Evolutionary conservation across 2,888 invertebrate genomes (phyloP).

Genomic region (Bursaphelenchus okinawaensis): DNA sequence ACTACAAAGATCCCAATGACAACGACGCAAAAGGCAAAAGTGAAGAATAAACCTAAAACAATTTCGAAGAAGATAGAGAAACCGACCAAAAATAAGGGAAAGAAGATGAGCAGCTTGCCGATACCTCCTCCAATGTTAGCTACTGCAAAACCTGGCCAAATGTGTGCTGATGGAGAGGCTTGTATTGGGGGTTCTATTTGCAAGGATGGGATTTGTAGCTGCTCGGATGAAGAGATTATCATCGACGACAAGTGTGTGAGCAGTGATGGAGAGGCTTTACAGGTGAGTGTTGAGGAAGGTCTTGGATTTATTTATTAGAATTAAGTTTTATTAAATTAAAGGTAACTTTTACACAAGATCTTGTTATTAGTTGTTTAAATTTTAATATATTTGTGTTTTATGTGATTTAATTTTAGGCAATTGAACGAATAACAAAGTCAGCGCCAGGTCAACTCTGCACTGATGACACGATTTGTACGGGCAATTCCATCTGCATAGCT

Average conservation of each 20-base stretch:
- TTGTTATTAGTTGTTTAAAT: no score
- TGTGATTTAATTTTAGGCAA: slow-evolving; percentile 4
- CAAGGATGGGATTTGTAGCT: slow-evolving; percentile 30
- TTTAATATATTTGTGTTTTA: background rate
- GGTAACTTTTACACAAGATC: no score
- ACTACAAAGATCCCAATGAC: background rate
- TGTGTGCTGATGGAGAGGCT: slow-evolving; percentile 28
- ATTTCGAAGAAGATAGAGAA: background rate
- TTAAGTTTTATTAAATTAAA: no score
- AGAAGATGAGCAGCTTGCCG: slow-evolving; percentile 8
- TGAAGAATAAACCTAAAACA: background rate
- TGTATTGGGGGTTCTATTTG: slow-evolving; percentile 42
- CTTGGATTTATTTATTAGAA: background rate
- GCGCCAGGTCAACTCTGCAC: slow-evolving; percentile 45
- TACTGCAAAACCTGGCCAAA: slow-evolving; percentile 27
- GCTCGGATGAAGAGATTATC: slow-evolving; percentile 38
- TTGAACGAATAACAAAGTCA: slow-evolving; percentile 17
- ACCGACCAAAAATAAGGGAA: background rate
- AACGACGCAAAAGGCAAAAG: background rate
- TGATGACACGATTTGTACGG: slow-evolving; percentile 29
- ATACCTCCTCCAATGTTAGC: background rate
- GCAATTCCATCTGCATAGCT: slow-evolving; percentile 32
- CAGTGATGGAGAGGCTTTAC: slow-evolving; percentile 28
- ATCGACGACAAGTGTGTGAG: slow-evolving; percentile 36
- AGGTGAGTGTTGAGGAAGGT: slow-evolving; percentile 7